Evolutionary conservation across 2,113 vertebrate species (phyloP), one percentile per base, ranked within the genome.

Genomic region (Orycteropus afer): DNA sequence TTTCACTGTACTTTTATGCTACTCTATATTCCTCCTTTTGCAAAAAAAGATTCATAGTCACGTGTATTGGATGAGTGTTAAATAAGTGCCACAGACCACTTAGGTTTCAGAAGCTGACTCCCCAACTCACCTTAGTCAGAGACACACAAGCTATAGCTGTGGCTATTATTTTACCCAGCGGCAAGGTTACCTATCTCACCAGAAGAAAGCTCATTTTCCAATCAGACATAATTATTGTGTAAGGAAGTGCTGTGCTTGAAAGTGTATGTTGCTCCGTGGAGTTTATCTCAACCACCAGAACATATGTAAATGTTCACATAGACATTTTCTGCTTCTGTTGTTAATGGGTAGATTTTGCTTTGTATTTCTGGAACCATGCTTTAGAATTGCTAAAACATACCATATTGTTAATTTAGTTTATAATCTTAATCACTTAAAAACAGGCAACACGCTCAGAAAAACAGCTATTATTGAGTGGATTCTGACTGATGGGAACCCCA

Each of bases 191-290:
- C n/a, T 37, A 47, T 71, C 10, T 95, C 5, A 3, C 20, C 86
- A 65, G 32, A 86, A 94, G 93, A 47, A 40, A 78, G 22, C 47
- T 87, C 32, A 67, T 94, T 95, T 96, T 95, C 82, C 67, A 87
- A 49, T 90, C 34, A 78, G n/a, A 87, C 71, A 32, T 83, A 95
- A 86, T 76, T 42, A 86, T 82, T 23, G 77, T 45, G 89, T 89
- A 82, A 92, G 49, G 29, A 89, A 91, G 49, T 29, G 32, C 32
- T 85, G 25, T 40, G 17, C 37, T 84, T 63, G 63, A 45, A 90
- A 83, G 59, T 59, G 85, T 89, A 42, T 25, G 1, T 80, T 88
- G 45, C 45, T 78, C 55, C 51, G 4, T 63, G 74, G 79, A 91
- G 23, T 83, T 93, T 55, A 67, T 89, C 51, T 91, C 45, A 82